Base-by-base conservation (phyloP, 2,113 vertebrate genomes). In the Conger conger region DNA sequence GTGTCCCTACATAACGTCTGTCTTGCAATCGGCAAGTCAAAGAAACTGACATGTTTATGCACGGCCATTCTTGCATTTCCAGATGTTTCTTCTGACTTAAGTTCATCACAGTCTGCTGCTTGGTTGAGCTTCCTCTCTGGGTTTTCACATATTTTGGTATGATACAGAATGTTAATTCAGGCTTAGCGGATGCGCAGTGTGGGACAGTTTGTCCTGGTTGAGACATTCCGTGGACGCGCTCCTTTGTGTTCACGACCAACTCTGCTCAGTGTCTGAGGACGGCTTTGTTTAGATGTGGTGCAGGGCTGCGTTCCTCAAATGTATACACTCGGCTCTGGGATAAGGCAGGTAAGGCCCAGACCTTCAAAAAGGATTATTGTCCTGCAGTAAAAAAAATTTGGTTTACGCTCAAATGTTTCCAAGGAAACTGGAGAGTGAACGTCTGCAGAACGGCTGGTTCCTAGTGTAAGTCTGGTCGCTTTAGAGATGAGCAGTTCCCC, bases 401-500 rank as follows among this genome's bases (percentile, higher is more conserved):
- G n/a, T 73, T 73, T 73, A 73, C n/a, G 30, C 4, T 73, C 27
- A 3, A 30, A 1, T n/a, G 20, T 33, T 83, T 45, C n/a, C 60
- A 45, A 13, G 63, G 36, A 78, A 40, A 77, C 68, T 1, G n/a
- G 68, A n/a, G 84, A 30, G 33, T 87, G 68, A 73, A 73, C 68
- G n/a, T 73, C 5, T 73, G 68, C 68, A 73, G 68, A 73, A 63
- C 3, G 57, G 2, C 18, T 16, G 3, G 54, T 16, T 20, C 54
- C 9, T 13, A 15, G 27, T 57, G n/a, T 53, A 8, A 81, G 45
- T 53, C n/a, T 45, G 50, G 80, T 81, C 42, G 35, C 23, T 42
- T 16, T 20, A 33, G 76, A 9, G 4, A 82, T 86, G 91, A 91
- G 63, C 82, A 68, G 87, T 82, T 79, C 27, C 16, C 17, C 27